phyloP scores from a whole-genome alignment of 2,888 invertebrate species.

The Ctenicera cuprea region DNA sequence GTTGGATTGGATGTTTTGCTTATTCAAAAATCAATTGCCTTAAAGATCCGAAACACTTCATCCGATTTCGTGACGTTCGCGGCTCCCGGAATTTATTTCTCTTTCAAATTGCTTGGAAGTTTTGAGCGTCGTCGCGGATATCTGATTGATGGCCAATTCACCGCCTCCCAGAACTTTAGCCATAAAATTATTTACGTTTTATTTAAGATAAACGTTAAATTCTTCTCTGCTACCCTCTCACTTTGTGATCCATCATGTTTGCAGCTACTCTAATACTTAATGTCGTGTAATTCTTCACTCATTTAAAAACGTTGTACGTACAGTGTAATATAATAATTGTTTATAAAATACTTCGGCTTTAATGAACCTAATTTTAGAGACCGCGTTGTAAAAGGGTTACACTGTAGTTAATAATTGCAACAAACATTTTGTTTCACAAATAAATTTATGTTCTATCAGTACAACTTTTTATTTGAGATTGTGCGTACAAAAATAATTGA shows the following conservation, averaged over 20 bases:
- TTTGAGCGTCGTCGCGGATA: slow-evolving; percentile 45
- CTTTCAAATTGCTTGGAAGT: slow-evolving; percentile 48
- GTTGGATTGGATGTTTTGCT: background rate
- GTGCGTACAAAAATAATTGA: too few species aligned
- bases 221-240: slow-evolving; percentile 9
- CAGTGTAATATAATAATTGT: too few species aligned
- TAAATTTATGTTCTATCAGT: too few species aligned
- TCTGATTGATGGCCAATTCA: slow-evolving; percentile 50
- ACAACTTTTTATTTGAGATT: too few species aligned
- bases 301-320: too few species aligned
- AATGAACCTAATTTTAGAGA: too few species aligned
- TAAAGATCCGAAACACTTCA: slow-evolving; percentile 17
- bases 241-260: slow-evolving; percentile 22
- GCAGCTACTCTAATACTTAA: background rate
- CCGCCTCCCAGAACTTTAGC: slow-evolving; percentile 31
- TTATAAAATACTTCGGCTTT: too few species aligned
- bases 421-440: too few species aligned
- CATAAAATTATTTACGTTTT: slow-evolving; percentile 45
- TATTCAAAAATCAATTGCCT: slow-evolving; percentile 21
- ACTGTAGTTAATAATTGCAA: too few species aligned
- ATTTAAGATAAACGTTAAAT: slow-evolving; percentile 36
- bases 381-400: too few species aligned
- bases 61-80: slow-evolving; percentile 37
- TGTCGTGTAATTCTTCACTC: background rate
- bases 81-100: slow-evolving; percentile 40